phyloP scores from a whole-genome alignment of 1,140 invertebrate genomes.

The Manduca sexta region DNA sequence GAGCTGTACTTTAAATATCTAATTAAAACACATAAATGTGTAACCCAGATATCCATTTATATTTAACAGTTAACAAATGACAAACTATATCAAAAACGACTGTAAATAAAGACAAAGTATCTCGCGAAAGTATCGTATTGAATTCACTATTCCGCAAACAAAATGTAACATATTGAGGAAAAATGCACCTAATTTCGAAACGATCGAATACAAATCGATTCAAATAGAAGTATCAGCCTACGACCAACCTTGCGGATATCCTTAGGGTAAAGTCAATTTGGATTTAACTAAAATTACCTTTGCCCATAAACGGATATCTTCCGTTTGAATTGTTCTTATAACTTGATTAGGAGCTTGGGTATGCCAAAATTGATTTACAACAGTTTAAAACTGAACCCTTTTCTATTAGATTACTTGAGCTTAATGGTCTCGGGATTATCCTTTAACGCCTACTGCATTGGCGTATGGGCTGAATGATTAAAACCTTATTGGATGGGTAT shows the following conservation, averaged over 20 bases:
- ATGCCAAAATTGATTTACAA: slow-evolving; percentile 37
- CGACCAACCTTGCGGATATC: neutral
- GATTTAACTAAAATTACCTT: slow-evolving; percentile 12
- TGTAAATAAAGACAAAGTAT: no score
- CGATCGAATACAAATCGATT: no score
- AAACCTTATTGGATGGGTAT: neutral
- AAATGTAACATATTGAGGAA: no score
- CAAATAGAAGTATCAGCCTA: no score
- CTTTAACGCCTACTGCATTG: neutral
- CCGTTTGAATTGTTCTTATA: slow-evolving; percentile 16
- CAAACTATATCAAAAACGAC: no score
- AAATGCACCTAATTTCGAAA: no score
- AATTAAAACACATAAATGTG: no score
- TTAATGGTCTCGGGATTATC: slow-evolving; percentile 26
- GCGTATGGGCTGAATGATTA: slow-evolving; percentile 18
- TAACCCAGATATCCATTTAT: no score
- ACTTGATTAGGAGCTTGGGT: slow-evolving; percentile 22
- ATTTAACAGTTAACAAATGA: no score
- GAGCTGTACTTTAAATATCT: no score
- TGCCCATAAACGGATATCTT: slow-evolving; percentile 18
- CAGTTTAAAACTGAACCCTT: slow-evolving; percentile 34
- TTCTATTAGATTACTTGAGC: slow-evolving; percentile 31
- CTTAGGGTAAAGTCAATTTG: slow-evolving; percentile 11
- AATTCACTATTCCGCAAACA: no score
- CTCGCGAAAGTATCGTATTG: no score